Percentiles rank a stretch among this genome's conserved stretches.
Conservation (phyloP, 2,888 invertebrate species). For the Cabera pusaria region DNA sequence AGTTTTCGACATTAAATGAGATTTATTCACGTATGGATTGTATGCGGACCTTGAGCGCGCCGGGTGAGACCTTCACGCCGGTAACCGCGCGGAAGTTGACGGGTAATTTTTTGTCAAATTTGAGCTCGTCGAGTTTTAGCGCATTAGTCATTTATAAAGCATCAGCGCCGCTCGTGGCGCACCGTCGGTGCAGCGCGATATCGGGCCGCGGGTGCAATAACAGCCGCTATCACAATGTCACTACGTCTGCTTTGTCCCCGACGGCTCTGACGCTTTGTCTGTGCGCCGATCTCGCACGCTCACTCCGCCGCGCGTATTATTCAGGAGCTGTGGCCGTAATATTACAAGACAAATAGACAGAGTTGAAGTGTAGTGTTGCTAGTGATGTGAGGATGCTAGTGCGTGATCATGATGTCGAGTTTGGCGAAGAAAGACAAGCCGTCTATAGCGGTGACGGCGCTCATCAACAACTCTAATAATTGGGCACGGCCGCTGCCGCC, state of each 20-base stretch:
- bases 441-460: slow-evolving; percentile 93
- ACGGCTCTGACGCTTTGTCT: slow-evolving; percentile 52
- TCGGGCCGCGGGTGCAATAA: slow-evolving; percentile 63
- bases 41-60: slow-evolving; percentile 79
- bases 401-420: slow-evolving; percentile 78
- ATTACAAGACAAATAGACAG: slow-evolving; percentile 39
- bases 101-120: slow-evolving; percentile 78
- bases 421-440: slow-evolving; percentile 94
- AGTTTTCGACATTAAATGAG: slow-evolving; percentile 72
- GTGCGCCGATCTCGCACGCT: slow-evolving; percentile 45
- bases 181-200: slow-evolving; percentile 66
- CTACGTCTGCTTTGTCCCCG: slow-evolving; percentile 67
- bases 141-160: slow-evolving; percentile 76
- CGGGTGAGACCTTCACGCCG: slow-evolving; percentile 78
- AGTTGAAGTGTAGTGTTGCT: slow-evolving; percentile 54
- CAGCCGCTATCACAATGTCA: slow-evolving; percentile 79
- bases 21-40: slow-evolving; percentile 78
- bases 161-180: slow-evolving; percentile 61
- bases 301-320: slow-evolving; percentile 45
- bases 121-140: slow-evolving; percentile 74
- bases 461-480: slow-evolving; percentile 86
- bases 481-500: slow-evolving; percentile 74
- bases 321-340: slow-evolving; percentile 46
- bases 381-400: slow-evolving; percentile 80
- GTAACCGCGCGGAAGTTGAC: slow-evolving; percentile 82